Evolutionary conservation across 35 echinoderm and acorn worm genomes (phyloP).

Genomic region (Ophiothrix spiculata): DNA sequence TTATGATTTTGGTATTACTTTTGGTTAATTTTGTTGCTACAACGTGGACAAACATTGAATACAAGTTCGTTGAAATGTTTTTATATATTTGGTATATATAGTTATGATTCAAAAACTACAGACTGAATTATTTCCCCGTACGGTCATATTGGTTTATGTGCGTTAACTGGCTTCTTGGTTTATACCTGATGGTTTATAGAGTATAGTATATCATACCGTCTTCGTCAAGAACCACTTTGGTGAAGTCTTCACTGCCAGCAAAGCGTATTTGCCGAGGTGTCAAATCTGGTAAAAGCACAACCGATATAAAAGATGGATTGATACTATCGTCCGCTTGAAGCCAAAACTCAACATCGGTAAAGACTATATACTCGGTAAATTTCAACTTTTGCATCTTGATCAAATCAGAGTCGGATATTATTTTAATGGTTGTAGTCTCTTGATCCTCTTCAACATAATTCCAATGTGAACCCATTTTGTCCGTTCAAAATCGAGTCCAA

Average conservation of each 20-base stretch:
- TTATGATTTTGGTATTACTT: no score
- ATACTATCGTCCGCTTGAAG: constrained; percentile 25
- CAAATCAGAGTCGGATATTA: constrained; percentile 8
- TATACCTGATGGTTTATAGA: no score
- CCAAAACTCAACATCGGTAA: constrained; percentile 27
- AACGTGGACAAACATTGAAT: no score
- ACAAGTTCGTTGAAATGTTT: no score
- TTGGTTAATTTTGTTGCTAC: no score
- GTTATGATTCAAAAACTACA: no score
- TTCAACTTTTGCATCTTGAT: not conserved
- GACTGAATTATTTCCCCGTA: no score
- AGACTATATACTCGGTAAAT: constrained; percentile 15
- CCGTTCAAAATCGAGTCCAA: constrained; percentile 28
- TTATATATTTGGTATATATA: no score
- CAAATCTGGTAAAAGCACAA: not conserved
- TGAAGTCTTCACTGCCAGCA: not conserved
- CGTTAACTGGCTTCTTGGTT: no score
- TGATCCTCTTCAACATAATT: constrained; percentile 26
- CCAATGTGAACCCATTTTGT: constrained; percentile 2
- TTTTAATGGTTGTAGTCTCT: not conserved
- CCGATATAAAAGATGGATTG: constrained; percentile 13
- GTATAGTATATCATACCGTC: no score
- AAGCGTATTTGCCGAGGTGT: not conserved
- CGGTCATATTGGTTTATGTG: no score
- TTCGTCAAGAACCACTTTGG: not conserved